Evolutionary conservation across 2,113 vertebrate genomes (phyloP).

Genomic region (human (Homo sapiens)): DNA sequence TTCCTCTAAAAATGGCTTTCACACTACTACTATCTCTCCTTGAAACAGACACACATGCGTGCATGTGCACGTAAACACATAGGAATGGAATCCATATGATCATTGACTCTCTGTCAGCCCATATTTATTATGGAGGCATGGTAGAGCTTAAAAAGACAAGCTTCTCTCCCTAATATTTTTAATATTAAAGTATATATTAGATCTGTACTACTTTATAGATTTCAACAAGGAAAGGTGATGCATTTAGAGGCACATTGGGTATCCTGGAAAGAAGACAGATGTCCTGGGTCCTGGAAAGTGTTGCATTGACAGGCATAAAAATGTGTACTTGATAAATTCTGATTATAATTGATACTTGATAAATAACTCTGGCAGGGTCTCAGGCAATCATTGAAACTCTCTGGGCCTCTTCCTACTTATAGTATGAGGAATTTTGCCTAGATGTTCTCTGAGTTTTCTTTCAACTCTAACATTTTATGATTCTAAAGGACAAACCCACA

Average conservation of each 20-base stretch:
- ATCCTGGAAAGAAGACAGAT: not conserved
- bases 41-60: not conserved
- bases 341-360: not conserved
- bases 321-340: not conserved
- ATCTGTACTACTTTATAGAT: not conserved
- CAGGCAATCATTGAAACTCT: not conserved
- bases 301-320: not conserved
- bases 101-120: constrained; percentile 34
- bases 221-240: constrained; percentile 33
- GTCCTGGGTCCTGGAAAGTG: not conserved
- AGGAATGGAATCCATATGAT: constrained; percentile 48
- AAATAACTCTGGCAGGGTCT: not conserved
- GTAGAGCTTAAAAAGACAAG: constrained; percentile 50
- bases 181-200: constrained; percentile 39
- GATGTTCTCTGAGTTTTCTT: not conserved
- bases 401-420: not conserved
- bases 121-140: constrained; percentile 41
- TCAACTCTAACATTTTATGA: not conserved
- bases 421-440: not conserved
- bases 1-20: constrained; percentile 66
- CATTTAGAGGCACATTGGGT: not conserved
- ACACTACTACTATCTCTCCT: constrained; percentile 30
- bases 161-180: constrained; percentile 45
- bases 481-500: not conserved
- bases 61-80: not conserved